Base-by-base conservation (phyloP, 2,113 vertebrate genomes). In the Fregetta grallaria region DNA sequence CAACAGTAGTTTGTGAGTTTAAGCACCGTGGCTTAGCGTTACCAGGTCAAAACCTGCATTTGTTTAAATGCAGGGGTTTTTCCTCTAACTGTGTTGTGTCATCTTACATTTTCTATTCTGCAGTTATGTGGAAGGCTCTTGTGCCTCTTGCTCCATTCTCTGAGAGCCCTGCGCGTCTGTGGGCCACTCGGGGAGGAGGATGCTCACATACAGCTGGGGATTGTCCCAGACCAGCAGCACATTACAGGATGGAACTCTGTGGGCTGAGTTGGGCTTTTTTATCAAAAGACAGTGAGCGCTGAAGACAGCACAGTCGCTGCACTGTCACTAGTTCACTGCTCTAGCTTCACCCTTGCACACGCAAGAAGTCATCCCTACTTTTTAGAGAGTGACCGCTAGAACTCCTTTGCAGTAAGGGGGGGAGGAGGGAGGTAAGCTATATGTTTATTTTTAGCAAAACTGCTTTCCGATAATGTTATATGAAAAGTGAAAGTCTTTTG, bases 401-500 rank as follows among this genome's bases (percentile, higher is more conserved):
- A 34, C 34, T 66, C 5, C 16, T 30, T 55, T 62, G 56, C 75
- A 86, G 38, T 27, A 36, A 30, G 58, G 13, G 10, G 8, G n/a
- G 32, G 15, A 30, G 27, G 17, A 75, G 20, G 21, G 15, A 74
- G 42, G 38, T 36, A 86, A 74, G 32, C 49, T 49, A 1, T 34
- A 5, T 22, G 19, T 61, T 92, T 77, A 61, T 80, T 94, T 76
- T 71, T 66, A 93, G 49, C 66, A 79, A 70, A 77, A 91, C 68
- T 77, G 74, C 68, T 62, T 96, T 84, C 84, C 6, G 49, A 44
- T 80, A 38, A 42, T 5, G 32, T 7, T 85, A 49, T 25, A 67
- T 89, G 91, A 82, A 92, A 82, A 88, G 72, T 81, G 45, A 74
- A 94, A 85, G 79, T 72, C 70, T 59, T 77, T 47, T 25, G 19